Conservation (phyloP, 2,888 invertebrate genomes). For the Sminthurinus aureus region DNA sequence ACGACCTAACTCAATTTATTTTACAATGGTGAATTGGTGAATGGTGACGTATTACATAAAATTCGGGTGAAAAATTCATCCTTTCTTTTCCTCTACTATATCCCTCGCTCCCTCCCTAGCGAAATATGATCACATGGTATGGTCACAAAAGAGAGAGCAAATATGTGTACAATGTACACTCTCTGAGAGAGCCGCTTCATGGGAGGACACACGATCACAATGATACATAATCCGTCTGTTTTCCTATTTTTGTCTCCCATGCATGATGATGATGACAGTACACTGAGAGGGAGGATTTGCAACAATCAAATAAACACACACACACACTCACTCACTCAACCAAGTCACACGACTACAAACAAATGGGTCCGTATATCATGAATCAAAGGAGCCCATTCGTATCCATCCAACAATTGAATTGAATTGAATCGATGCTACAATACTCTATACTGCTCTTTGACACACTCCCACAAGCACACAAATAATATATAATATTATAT, state of each 20-base stretch:
- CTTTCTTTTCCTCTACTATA: too few species aligned
- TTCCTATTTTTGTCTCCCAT: constrained; percentile 8
- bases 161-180: constrained; percentile 9
- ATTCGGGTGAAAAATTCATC: constrained; percentile 6
- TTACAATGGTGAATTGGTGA: constrained; percentile 10
- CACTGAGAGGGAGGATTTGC: neutral
- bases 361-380: neutral
- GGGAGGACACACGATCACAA: constrained; percentile 10
- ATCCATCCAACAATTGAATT: neutral
- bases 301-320: neutral
- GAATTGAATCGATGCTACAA: neutral
- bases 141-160: neutral
- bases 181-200: constrained; percentile 14
- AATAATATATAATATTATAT: too few species aligned
- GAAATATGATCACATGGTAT: constrained; percentile 20
- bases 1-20: constrained; percentile 40
- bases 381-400: neutral
- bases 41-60: constrained; percentile 20
- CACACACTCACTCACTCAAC: neutral
- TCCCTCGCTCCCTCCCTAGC: neutral
- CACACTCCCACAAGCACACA: neutral
- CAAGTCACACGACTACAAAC: neutral
- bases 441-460: neutral
- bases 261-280: neutral
- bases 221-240: constrained; percentile 3